Conservation (phyloP, 2,888 invertebrate species). For the Torymus tubicola region DNA sequence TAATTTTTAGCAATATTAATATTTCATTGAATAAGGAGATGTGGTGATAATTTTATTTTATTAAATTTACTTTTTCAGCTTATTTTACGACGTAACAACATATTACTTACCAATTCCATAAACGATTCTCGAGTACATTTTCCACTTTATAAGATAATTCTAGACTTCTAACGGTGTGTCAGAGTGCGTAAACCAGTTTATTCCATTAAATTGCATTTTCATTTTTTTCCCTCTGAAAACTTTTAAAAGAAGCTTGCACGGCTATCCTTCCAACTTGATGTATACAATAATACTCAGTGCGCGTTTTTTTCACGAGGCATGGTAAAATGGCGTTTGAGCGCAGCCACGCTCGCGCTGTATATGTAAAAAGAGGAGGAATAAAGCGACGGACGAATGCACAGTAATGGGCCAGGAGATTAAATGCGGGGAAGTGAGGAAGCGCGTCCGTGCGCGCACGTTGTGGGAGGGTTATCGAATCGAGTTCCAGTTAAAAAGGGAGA, state of each 20-base stretch:
- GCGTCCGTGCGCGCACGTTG: background rate
- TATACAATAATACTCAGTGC: slow-evolving; percentile 22
- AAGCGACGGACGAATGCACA: slow-evolving; percentile 37
- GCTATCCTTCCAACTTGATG: background rate
- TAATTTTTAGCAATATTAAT: too few relatives aligned
- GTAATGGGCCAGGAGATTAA: slow-evolving; percentile 54
- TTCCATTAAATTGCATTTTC: slow-evolving; percentile 25
- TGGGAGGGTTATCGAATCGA: slow-evolving; percentile 51
- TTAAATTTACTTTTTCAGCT: too few relatives aligned
- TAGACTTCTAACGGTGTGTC: background rate
- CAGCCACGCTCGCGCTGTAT: background rate
- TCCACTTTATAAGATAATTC: background rate
- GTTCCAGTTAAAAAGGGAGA: slow-evolving; percentile 51
- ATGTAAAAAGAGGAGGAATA: slow-evolving; percentile 26
- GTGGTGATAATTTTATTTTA: too few relatives aligned
- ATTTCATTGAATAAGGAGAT: too few relatives aligned
- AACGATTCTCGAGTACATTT: background rate
- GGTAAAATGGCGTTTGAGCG: slow-evolving; percentile 53
- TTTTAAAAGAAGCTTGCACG: too few relatives aligned
- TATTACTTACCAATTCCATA: too few relatives aligned
- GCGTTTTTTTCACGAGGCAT: slow-evolving; percentile 14
- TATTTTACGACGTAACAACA: too few relatives aligned
- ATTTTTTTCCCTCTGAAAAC: background rate
- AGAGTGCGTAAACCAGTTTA: slow-evolving; percentile 13
- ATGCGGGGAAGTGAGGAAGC: slow-evolving; percentile 41